phyloP scores from a whole-genome alignment of 1,140 invertebrate species.

The Meloidogyne chitwoodi region DNA sequence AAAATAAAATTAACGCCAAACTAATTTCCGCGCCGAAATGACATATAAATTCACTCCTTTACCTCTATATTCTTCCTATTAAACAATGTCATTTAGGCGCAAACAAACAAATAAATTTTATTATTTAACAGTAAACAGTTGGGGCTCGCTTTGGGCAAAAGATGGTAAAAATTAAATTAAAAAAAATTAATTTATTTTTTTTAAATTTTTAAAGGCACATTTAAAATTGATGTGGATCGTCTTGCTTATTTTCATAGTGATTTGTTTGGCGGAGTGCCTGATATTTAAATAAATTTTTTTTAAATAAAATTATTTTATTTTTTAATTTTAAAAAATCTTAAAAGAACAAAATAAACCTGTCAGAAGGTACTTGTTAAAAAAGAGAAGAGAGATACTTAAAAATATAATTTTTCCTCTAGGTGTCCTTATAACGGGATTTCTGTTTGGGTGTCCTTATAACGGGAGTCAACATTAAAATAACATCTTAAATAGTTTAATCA shows the following conservation, averaged over 20 bases:
- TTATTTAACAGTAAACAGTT: conserved; percentile 22
- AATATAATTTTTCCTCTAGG: no score
- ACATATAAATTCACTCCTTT: no score
- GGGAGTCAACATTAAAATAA: no score
- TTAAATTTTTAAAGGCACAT: conserved; percentile 10
- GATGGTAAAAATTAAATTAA: conserved; percentile 8
- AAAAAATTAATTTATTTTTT: background rate
- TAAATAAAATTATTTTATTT: background rate
- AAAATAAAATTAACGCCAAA: no score
- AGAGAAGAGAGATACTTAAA: no score
- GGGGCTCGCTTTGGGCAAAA: conserved; percentile 16
- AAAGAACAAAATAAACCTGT: background rate
- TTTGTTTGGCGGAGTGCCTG: conserved; percentile 25
- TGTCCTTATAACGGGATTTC: no score
- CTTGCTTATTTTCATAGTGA: conserved; percentile 19
- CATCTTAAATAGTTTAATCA: no score
- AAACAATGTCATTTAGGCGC: no score
- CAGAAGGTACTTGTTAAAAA: no score
- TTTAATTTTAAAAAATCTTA: background rate
- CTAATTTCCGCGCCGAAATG: no score
- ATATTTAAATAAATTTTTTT: background rate
- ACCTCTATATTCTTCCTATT: no score
- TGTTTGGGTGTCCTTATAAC: no score
- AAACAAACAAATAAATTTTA: background rate
- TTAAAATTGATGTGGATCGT: conserved; percentile 23